Percentiles rank a stretch among this genome's conserved stretches.
These are phyloP conservation scores for Rhea americana DNA, from an alignment of 2,113 vertebrate species.

Conservation along the genomic window DNA sequence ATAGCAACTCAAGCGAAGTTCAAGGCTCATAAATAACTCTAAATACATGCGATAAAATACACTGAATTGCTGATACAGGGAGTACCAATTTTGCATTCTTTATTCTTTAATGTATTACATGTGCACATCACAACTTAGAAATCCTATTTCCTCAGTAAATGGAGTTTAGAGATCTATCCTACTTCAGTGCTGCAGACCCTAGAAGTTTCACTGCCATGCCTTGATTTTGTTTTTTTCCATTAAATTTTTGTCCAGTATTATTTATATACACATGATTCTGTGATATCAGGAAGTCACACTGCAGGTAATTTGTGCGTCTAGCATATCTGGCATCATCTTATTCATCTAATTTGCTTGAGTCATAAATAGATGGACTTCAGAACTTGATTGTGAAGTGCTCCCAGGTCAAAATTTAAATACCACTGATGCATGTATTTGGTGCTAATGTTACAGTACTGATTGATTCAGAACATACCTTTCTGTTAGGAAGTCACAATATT, in stretches of 20 bases:
- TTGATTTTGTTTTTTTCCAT: not conserved
- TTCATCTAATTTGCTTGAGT: not conserved
- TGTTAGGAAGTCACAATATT: not conserved
- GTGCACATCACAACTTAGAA: not conserved
- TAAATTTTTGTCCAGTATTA: not conserved
- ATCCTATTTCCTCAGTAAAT: not conserved
- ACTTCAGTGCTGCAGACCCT: not conserved
- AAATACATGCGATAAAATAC: not conserved
- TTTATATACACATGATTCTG: not conserved
- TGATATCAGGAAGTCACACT: not conserved
- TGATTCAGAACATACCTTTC: conserved; percentile 13
- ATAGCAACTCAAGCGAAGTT: not conserved
- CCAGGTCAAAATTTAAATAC: not conserved
- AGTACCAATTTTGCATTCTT: not conserved
- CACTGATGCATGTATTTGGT: not conserved
- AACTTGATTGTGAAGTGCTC: not conserved
- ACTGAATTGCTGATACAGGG: not conserved
- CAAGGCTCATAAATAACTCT: not conserved
- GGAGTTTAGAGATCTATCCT: not conserved
- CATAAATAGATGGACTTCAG: not conserved
- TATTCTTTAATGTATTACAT: not conserved
- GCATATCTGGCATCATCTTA: not conserved
- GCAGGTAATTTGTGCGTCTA: not conserved
- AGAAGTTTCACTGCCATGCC: not conserved
- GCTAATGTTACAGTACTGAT: not conserved